phyloP scores from a whole-genome alignment of 1,140 invertebrate genomes.

The Sitodiplosis mosellana region DNA sequence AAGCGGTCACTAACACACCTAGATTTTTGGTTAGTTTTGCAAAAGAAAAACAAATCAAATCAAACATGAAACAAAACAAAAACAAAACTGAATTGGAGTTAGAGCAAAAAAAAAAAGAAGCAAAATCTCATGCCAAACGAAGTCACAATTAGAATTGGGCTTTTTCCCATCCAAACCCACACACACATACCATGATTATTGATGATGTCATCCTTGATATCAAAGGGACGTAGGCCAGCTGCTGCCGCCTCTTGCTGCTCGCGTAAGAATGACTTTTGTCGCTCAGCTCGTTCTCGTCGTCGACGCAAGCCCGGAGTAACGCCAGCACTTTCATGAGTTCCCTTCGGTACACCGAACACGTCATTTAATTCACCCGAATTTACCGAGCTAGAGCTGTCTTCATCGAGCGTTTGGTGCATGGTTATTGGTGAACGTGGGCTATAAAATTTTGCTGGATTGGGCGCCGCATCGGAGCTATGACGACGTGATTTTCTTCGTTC shows the following conservation, averaged over 20 bases:
- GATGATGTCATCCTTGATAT: slow-evolving; percentile 27
- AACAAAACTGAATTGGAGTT: too few species aligned
- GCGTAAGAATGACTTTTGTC: slow-evolving; percentile 60
- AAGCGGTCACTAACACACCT: slow-evolving; percentile 24
- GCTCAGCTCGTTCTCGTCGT: slow-evolving; percentile 53
- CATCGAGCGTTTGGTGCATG: slow-evolving; percentile 20
- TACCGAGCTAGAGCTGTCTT: slow-evolving; percentile 24
- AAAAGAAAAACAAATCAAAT: background rate
- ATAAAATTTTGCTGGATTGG: slow-evolving; percentile 19
- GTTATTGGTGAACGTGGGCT: slow-evolving; percentile 8
- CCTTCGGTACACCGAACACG: slow-evolving; percentile 18
- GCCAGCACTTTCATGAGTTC: slow-evolving; percentile 27
- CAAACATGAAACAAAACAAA: too few species aligned
- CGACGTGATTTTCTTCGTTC: slow-evolving; percentile 57
- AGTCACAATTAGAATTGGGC: background rate
- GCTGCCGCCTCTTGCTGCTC: slow-evolving; percentile 54
- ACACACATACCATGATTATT: slow-evolving; percentile 26
- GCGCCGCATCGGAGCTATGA: slow-evolving; percentile 47
- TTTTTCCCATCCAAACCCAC: too few species aligned
- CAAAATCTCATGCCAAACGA: background rate
- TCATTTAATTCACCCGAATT: slow-evolving; percentile 21
- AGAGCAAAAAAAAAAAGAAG: too few species aligned
- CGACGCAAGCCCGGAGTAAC: slow-evolving; percentile 56
- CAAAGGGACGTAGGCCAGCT: slow-evolving; percentile 29
- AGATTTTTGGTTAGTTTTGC: background rate